These are phyloP conservation scores for Goniozus legneri DNA, from an alignment of 1,140 invertebrate genomes.

Conservation along the genomic window DNA sequence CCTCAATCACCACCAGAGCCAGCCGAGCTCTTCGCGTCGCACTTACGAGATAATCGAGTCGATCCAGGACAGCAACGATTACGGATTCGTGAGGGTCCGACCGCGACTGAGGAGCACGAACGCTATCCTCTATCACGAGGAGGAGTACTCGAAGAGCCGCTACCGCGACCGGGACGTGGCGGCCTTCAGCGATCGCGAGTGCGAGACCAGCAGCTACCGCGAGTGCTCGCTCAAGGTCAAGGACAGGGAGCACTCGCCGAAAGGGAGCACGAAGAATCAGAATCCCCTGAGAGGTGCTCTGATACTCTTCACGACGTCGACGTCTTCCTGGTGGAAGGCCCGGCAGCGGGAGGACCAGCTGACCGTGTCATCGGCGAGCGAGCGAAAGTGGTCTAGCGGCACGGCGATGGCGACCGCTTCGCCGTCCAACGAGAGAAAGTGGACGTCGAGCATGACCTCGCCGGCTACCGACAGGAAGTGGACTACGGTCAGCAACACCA, in stretches of 20 bases:
- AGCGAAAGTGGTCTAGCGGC: conserved; percentile 24
- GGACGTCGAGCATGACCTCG: conserved; percentile 31
- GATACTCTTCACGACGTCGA: conserved; percentile 46
- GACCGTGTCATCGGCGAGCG: conserved; percentile 18
- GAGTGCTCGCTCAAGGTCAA: conserved; percentile 25
- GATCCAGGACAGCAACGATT: conserved; percentile 37
- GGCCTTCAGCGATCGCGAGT: conserved; percentile 37
- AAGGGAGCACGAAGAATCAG: conserved; percentile 33
- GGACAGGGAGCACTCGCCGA: conserved; percentile 26
- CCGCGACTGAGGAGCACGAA: conserved; percentile 51
- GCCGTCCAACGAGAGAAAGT: conserved; percentile 39
- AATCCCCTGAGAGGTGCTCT: conserved; percentile 42
- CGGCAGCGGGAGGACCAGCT: conserved; percentile 44
- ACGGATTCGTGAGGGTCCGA: conserved; percentile 50
- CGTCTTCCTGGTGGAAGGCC: conserved; percentile 50
- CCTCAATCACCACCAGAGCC: conserved; percentile 13
- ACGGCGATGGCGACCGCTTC: conserved; percentile 34
- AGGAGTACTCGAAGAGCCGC: conserved; percentile 24
- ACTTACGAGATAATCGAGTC: conserved; percentile 18
- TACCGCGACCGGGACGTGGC: conserved; percentile 28
- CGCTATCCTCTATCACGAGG: conserved; percentile 36
- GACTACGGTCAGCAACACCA: conserved; percentile 26
- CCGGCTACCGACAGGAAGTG: conserved; percentile 43
- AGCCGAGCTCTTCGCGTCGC: too few species aligned
- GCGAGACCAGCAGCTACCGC: conserved; percentile 25